These are phyloP conservation scores for Encarsia formosa DNA, from an alignment of 2,888 invertebrate genomes.

Conservation along the genomic window DNA sequence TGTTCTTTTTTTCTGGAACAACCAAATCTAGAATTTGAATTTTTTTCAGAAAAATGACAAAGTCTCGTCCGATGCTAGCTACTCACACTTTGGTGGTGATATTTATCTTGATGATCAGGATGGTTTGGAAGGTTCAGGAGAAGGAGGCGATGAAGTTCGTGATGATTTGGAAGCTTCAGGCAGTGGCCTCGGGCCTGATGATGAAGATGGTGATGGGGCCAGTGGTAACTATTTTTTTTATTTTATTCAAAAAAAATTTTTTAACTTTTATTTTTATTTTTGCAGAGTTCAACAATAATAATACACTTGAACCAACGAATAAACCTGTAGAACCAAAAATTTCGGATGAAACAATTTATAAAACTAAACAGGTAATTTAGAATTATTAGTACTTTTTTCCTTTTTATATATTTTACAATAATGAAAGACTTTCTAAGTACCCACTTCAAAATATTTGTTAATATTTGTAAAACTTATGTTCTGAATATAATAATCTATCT, in stretches of 20 bases:
- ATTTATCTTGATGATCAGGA: constrained; percentile 73
- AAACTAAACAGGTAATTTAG: constrained; percentile 39
- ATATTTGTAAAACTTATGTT: no score
- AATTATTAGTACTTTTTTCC: no score
- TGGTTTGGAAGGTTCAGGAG: constrained; percentile 68
- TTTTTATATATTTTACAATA: no score
- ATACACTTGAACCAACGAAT: constrained; percentile 43
- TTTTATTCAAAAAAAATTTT: no score
- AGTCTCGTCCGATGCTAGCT: no score
- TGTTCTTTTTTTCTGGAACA: no score
- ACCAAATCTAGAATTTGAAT: no score
- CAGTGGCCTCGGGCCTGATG: constrained; percentile 80
- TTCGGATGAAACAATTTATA: constrained; percentile 41
- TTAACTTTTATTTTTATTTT: constrained; percentile 19
- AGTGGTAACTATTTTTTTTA: constrained; percentile 31
- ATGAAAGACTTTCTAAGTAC: no score
- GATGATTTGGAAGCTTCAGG: constrained; percentile 80
- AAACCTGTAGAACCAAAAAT: constrained; percentile 44
- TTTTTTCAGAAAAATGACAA: no score
- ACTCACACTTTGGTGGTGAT: constrained; percentile 57
- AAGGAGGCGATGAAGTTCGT: constrained; percentile 64
- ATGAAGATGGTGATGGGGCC: constrained; percentile 62
- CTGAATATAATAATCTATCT: no score
- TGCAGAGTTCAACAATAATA: constrained; percentile 40
- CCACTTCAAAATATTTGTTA: no score